These are phyloP conservation scores for Lepidurus arcticus DNA, from an alignment of 1,140 invertebrate genomes.

Conservation along the genomic window DNA sequence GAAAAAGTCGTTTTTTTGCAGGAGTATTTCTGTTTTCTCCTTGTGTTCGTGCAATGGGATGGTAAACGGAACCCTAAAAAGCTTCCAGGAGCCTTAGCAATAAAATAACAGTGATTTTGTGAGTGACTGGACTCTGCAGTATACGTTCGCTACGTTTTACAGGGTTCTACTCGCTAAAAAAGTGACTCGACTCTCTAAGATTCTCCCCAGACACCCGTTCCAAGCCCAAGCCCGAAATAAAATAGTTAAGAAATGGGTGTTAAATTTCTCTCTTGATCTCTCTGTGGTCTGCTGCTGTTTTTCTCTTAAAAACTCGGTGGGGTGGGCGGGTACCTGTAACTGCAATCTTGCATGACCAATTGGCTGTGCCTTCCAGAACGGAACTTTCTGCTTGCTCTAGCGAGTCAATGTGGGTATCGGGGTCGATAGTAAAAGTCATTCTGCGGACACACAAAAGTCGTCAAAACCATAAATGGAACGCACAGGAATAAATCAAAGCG, in stretches of 20 bases:
- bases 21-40: too few species aligned
- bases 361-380: conserved; percentile 98
- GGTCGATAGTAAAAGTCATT: conserved; percentile 94
- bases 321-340: conserved; percentile 77
- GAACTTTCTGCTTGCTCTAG: conserved; percentile 94
- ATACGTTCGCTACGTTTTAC: background rate
- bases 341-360: conserved; percentile 99
- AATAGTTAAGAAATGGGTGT: background rate
- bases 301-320: background rate
- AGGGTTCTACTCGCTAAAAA: background rate
- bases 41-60: too few species aligned
- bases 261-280: background rate
- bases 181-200: background rate
- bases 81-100: too few species aligned
- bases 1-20: too few species aligned
- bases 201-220: background rate
- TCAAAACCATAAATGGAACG: conserved; percentile 13
- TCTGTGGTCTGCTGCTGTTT: background rate
- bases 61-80: too few species aligned
- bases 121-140: background rate
- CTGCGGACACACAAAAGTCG: conserved; percentile 50
- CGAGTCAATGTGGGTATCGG: conserved; percentile 97
- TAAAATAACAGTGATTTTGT: too few species aligned
- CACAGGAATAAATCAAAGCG: conserved; percentile 29
- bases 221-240: background rate